Conservation (phyloP, 2,113 vertebrate species). For the Fulmarus glacialis region DNA sequence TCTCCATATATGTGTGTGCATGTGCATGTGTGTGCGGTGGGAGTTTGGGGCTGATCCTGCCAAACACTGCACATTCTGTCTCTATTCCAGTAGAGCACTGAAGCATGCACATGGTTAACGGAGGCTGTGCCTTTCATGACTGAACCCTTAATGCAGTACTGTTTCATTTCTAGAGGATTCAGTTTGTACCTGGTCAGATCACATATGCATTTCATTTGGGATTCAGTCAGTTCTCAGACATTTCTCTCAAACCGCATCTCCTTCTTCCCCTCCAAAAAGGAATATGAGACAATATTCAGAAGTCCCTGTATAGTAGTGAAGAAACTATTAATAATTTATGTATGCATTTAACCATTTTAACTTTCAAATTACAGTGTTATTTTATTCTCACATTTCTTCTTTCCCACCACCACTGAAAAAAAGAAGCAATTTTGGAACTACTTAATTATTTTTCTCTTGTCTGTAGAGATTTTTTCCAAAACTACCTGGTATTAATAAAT, state of each 20-base stretch:
- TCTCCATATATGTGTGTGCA: accelerated
- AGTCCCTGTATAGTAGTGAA: neutral
- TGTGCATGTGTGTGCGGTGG: no score
- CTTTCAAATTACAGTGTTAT: neutral
- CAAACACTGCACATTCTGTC: neutral
- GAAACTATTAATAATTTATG: neutral
- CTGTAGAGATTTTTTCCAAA: neutral
- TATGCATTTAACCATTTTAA: neutral
- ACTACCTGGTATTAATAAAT: neutral
- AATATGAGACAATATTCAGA: neutral
- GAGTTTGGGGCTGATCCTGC: neutral
- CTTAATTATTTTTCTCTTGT: neutral
- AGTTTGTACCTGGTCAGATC: neutral
- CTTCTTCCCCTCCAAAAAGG: neutral
- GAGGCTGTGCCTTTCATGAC: accelerated
- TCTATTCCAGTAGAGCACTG: neutral
- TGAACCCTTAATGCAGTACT: neutral
- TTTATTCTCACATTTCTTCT: neutral
- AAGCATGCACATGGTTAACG: neutral
- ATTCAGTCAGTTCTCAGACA: neutral
- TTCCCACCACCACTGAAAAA: neutral
- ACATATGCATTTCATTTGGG: neutral
- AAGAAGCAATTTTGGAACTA: neutral
- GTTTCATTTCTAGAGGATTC: neutral
- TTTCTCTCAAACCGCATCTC: neutral